A percentile compares a stretch with the other conserved stretches of the same genome.
Conservation (phyloP, 1,140 invertebrate genomes). For the Zaprionus ghesquierei region DNA sequence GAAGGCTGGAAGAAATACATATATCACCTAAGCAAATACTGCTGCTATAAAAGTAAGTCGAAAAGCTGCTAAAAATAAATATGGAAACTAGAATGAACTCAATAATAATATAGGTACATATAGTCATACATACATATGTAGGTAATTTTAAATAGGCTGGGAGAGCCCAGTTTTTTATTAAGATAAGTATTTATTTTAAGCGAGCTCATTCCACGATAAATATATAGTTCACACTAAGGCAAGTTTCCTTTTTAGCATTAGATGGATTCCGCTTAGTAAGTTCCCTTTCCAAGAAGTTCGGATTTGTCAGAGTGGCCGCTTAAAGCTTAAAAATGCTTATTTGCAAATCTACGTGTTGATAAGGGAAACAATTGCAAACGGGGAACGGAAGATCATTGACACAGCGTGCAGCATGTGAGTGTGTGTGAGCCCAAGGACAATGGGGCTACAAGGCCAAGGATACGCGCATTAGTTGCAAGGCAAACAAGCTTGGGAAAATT, state of each 20-base stretch:
- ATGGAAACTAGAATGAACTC: not conserved
- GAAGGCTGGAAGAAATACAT: not conserved
- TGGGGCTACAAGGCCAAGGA: conserved; percentile 35
- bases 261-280: not conserved
- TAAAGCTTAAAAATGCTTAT: not conserved
- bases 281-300: not conserved
- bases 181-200: too few species aligned
- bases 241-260: not conserved
- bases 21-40: not conserved
- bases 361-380: not conserved
- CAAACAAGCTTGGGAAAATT: not conserved
- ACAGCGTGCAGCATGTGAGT: not conserved
- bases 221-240: not conserved
- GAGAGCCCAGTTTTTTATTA: too few species aligned
- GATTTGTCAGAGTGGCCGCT: not conserved
- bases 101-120: not conserved
- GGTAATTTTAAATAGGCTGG: too few species aligned
- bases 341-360: conserved; percentile 29
- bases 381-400: not conserved
- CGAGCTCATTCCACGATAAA: too few species aligned
- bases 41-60: too few species aligned
- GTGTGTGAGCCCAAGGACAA: not conserved
- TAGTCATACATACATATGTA: not conserved
- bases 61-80: not conserved
- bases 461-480: not conserved